phyloP scores from a whole-genome alignment of 2,797 vertebrate genomes.

The Rhynchonycteris naso region DNA sequence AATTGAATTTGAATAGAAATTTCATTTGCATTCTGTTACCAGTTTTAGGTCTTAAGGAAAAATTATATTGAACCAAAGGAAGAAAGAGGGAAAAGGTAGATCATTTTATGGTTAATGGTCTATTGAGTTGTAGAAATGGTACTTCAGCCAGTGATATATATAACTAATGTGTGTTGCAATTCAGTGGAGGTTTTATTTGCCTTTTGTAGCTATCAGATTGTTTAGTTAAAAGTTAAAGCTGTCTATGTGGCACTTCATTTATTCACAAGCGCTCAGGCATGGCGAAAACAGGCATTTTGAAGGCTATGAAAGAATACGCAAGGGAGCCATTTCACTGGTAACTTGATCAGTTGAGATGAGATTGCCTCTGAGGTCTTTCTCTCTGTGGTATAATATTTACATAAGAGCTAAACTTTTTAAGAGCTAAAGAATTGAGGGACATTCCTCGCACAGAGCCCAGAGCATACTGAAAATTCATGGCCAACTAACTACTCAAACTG shows the following conservation, averaged over 20 bases:
- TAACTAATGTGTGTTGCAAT: not conserved
- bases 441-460: not conserved
- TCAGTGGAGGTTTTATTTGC: not conserved
- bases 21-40: constrained; percentile 12
- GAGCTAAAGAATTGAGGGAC: not conserved
- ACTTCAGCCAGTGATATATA: not conserved
- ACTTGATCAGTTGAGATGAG: not conserved
- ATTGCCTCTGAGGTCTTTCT: not conserved
- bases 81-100: constrained; percentile 33
- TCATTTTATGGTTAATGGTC: not conserved
- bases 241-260: not conserved
- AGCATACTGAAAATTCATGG: not conserved
- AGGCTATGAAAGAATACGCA: not conserved
- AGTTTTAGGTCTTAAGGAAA: constrained; percentile 47
- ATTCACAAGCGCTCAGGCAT: not conserved
- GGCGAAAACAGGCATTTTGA: not conserved
- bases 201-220: not conserved
- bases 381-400: not conserved
- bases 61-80: not conserved
- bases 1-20: constrained; percentile 31
- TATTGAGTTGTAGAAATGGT: not conserved
- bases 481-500: not conserved
- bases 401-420: constrained; percentile 8
- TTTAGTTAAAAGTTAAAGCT: constrained; percentile 5
- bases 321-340: not conserved